Conservation (phyloP, 2,113 vertebrate genomes). For the Dasypus novemcinctus region DNA sequence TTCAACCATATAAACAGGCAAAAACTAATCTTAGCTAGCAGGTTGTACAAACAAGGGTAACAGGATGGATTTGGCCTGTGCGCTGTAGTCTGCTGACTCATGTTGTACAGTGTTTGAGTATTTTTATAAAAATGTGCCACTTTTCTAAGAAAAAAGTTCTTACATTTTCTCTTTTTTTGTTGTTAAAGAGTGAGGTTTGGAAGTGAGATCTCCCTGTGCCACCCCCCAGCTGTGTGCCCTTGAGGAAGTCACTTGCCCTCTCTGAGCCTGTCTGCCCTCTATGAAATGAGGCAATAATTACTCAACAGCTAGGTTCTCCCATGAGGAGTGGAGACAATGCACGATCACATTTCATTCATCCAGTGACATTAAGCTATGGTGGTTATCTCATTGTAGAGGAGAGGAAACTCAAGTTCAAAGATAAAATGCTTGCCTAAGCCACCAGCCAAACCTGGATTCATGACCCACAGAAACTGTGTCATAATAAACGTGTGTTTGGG, state of each 20-base stretch:
- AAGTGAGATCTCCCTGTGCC: not conserved
- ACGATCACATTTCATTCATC: accelerated
- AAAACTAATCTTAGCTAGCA: not conserved
- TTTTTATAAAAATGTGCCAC: not conserved
- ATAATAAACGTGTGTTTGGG: not conserved
- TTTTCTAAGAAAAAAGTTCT: not conserved
- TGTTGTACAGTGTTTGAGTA: too few species aligned
- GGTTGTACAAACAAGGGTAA: not conserved
- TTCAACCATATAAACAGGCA: not conserved
- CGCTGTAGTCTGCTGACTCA: too few species aligned
- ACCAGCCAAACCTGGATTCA: not conserved
- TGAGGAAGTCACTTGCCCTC: not conserved
- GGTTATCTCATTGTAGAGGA: not conserved
- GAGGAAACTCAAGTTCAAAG: not conserved
- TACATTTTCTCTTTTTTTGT: too few species aligned
- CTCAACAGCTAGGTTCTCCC: not conserved
- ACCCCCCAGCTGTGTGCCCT: not conserved
- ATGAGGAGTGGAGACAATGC: not conserved
- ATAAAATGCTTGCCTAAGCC: not conserved
- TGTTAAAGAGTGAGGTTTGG: too few species aligned
- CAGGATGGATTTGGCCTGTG: too few species aligned
- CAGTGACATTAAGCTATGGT: too few species aligned
- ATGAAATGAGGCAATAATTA: too few species aligned
- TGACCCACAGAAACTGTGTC: not conserved
- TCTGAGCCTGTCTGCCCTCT: not conserved